Base-by-base conservation (phyloP, 2,888 invertebrate species). In the Panzeria rudis region DNA sequence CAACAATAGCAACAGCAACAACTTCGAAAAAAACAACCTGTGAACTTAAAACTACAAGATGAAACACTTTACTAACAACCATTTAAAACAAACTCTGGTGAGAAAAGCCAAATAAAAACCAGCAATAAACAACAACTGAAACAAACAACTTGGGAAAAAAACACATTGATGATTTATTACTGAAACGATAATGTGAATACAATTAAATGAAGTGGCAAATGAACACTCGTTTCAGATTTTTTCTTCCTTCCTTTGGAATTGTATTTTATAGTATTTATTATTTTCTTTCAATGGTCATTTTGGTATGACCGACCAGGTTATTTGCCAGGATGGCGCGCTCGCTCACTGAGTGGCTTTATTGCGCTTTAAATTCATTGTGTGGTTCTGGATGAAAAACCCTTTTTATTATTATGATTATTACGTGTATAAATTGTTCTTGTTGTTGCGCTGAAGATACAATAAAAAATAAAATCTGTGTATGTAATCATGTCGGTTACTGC, bases 121-220 rank as follows among this genome's bases (percentile, higher is more conserved):
- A 73, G 71, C 82, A 81, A 83, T 87, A 84, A 90, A 87, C 88
- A 87, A 87, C 86, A 88, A 71, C 85, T 75, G 80, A 86, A 85
- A 86, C 88, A 89, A 88, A 89, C 88, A 87, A 87, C 35, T 38
- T 29, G 0, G 32, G 23, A 68, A 32, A 68, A 61, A 52, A 56
- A 77, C 52, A 64, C 81, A 68, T 85, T 78, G 78, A 85, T 86
- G 86, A 86, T 83, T 86, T 83, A 86, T 86, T 83, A 79, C 83
- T 56, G 80, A 73, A 73, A 86, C 72, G 80, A 83, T 86, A 83
- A 86, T 86, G 77, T 86, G 86, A 83, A 83, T 86, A 86, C 86
- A 86, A 86, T 88, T 88, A 89, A 90, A 88, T 89, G 88, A 90
- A 90, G 90, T 90, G 90, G 90, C 90, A 90, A 90, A 89, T 90